Evolutionary conservation across 2,113 vertebrate genomes (phyloP).

Genomic region (Heterotis niloticus): DNA sequence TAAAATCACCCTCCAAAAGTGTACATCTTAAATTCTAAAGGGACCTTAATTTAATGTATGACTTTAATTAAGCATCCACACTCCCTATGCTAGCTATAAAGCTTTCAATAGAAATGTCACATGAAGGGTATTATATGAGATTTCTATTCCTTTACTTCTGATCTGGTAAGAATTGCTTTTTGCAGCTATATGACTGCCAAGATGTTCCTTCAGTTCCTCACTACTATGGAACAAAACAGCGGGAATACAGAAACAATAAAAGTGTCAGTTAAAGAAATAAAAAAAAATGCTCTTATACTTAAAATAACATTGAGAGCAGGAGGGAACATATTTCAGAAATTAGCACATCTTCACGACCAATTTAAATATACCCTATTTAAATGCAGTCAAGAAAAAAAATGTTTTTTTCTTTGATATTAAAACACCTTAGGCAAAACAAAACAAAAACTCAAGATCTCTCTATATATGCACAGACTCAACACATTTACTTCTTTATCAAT

Average conservation of each 20-base stretch:
- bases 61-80: too few relatives aligned
- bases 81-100: too few relatives aligned
- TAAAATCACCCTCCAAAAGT: background rate
- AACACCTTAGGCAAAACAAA: background rate
- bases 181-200: too few relatives aligned
- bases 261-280: background rate
- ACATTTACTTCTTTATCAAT: background rate
- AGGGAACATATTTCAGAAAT: background rate
- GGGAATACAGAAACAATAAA: too few relatives aligned
- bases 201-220: too few relatives aligned
- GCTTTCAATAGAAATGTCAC: too few relatives aligned
- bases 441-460: background rate
- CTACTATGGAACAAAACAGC: too few relatives aligned
- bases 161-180: too few relatives aligned
- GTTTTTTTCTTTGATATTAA: constrained; percentile 20
- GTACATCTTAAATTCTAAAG: too few relatives aligned
- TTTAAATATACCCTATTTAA: background rate
- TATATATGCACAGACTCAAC: background rate
- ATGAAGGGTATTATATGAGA: too few relatives aligned
- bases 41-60: too few relatives aligned
- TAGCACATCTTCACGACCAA: background rate
- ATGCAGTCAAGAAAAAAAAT: background rate
- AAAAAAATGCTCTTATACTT: background rate
- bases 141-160: too few relatives aligned
- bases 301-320: background rate